Conservation (phyloP, 2,888 invertebrate species). For the Metopia argyrocephala region DNA sequence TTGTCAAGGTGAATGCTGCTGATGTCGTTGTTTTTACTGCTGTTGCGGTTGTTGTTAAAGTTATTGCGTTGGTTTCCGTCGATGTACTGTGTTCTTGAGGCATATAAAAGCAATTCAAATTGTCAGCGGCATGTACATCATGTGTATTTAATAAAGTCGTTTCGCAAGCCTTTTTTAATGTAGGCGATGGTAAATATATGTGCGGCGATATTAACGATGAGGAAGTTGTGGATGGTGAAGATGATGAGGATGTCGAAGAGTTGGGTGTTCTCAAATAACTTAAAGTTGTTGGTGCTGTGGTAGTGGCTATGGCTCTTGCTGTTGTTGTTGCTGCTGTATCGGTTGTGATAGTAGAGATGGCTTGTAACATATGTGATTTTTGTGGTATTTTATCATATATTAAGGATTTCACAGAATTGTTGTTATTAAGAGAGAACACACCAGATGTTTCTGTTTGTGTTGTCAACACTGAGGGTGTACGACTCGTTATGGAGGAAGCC, state of each 20-base stretch:
- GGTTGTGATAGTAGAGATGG: neutral
- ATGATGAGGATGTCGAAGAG: constrained; percentile 47
- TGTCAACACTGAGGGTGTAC: neutral
- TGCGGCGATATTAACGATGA: constrained; percentile 50
- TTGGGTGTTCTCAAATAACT: constrained; percentile 42
- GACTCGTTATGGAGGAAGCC: constrained; percentile 11
- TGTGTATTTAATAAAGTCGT: constrained; percentile 23
- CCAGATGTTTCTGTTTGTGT: constrained; percentile 33
- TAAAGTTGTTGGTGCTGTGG: constrained; percentile 11
- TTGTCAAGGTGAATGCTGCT: constrained; percentile 28
- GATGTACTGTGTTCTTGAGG: constrained; percentile 25
- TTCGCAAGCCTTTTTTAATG: constrained; percentile 6
- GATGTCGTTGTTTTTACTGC: constrained; percentile 17
- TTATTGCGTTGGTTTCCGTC: constrained; percentile 1
- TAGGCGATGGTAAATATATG: constrained; percentile 46
- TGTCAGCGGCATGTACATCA: constrained; percentile 31
- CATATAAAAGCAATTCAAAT: constrained; percentile 52
- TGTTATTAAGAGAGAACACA: constrained; percentile 26
- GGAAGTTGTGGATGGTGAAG: constrained; percentile 33
- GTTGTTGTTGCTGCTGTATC: neutral
- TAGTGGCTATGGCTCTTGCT: no score
- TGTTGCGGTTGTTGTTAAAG: constrained; percentile 23
- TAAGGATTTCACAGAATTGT: constrained; percentile 52
- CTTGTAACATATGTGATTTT: constrained; percentile 41
- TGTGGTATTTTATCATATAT: constrained; percentile 34